Evolutionary conservation across 2,888 invertebrate species (phyloP).

Genomic region (Drosophila niveifrons): DNA sequence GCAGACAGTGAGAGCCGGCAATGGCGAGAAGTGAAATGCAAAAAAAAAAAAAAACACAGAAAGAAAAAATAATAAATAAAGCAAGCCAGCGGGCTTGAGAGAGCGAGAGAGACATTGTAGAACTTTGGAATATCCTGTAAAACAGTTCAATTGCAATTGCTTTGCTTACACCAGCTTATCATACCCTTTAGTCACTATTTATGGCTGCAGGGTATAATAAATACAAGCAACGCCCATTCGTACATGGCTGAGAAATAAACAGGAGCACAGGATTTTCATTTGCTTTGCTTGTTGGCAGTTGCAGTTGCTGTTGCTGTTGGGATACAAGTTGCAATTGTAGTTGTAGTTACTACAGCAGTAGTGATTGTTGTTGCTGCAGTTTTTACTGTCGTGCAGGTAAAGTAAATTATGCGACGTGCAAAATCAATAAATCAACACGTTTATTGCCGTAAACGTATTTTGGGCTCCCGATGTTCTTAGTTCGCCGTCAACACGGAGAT

Average conservation of each 20-base stretch:
- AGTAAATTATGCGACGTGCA: conserved; percentile 81
- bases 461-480: conserved; percentile 10
- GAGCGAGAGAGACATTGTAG: background rate
- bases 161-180: background rate
- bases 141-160: background rate
- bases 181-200: background rate
- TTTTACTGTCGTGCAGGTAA: conserved; percentile 64
- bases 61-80: conserved; percentile 22
- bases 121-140: background rate
- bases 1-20: conserved; percentile 47
- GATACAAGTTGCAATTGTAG: conserved; percentile 20
- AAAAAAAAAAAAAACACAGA: conserved; percentile 7
- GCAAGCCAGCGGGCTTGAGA: background rate
- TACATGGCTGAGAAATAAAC: conserved; percentile 66
- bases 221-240: conserved; percentile 36
- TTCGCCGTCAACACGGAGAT: conserved; percentile 18
- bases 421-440: conserved; percentile 83
- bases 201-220: conserved; percentile 27
- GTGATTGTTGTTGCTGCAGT: conserved; percentile 22
- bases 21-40: conserved; percentile 43
- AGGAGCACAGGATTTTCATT: conserved; percentile 74
- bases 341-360: conserved; percentile 19
- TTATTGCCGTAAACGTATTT: conserved; percentile 76
- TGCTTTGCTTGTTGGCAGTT: conserved; percentile 50
- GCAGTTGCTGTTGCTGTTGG: conserved; percentile 31